Conservation (phyloP, 1,140 invertebrate genomes). For the Ceratosolen solmsi region DNA sequence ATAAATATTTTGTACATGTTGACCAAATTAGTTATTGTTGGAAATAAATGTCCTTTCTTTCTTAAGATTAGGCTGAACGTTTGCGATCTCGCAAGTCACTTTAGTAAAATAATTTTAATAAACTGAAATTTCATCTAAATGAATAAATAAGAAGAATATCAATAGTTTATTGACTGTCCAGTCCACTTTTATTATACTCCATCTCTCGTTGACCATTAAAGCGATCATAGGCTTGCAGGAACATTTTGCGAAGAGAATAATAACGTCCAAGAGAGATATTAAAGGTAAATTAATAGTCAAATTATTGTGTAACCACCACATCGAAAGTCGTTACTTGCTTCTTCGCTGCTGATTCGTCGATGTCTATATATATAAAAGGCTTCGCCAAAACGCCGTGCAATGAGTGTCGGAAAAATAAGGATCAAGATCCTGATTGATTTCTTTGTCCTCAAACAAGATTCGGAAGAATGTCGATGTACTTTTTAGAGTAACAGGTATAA, state of each 20-base stretch:
- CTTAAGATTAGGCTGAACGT: too few relatives aligned
- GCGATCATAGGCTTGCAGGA: constrained; percentile 5
- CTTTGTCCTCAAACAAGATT: too few relatives aligned
- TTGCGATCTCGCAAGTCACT: too few relatives aligned
- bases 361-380: constrained; percentile 23
- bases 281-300: background rate
- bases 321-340: background rate
- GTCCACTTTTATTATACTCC: constrained; percentile 41
- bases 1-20: too few relatives aligned
- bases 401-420: background rate
- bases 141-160: background rate
- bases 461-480: too few relatives aligned
- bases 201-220: constrained; percentile 18
- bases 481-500: too few relatives aligned
- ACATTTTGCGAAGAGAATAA: background rate
- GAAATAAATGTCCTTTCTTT: too few relatives aligned
- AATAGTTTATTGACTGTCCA: constrained; percentile 28
- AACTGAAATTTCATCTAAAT: too few relatives aligned
- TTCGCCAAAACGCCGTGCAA: constrained; percentile 15
- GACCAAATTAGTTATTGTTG: too few relatives aligned
- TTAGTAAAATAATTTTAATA: too few relatives aligned
- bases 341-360: constrained; percentile 15
- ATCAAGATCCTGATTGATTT: constrained; percentile 32
- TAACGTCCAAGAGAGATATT: background rate
- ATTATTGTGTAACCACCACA: background rate